Evolutionary conservation across 2,888 invertebrate species (phyloP).

Genomic region (Pammene fasciana): DNA sequence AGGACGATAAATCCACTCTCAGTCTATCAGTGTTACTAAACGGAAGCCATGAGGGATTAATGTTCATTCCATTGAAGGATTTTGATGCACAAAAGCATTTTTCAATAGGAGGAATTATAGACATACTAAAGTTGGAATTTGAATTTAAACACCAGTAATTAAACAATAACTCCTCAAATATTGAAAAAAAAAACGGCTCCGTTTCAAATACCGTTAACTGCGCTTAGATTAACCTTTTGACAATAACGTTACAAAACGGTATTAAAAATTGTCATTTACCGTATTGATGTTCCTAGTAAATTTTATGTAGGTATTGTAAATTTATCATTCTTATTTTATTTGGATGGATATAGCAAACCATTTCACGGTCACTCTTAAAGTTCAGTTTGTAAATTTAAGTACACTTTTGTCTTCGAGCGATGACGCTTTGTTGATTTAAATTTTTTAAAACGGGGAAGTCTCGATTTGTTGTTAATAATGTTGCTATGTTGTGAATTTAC

Average conservation of each 20-base stretch:
- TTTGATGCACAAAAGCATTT: conserved; percentile 27
- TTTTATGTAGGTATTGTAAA: background rate
- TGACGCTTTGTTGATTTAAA: too few species aligned
- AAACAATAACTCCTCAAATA: background rate
- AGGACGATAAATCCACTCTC: background rate
- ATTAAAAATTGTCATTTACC: background rate
- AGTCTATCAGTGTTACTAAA: background rate
- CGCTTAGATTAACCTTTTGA: background rate
- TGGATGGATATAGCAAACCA: too few species aligned
- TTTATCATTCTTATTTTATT: too few species aligned
- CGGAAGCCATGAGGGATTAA: background rate
- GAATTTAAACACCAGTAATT: conserved; percentile 12
- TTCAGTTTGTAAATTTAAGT: too few species aligned
- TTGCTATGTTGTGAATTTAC: too few species aligned
- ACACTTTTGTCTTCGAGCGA: too few species aligned
- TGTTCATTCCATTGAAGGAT: background rate
- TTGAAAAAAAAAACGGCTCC: too few species aligned
- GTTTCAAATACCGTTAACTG: background rate
- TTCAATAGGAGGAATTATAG: conserved; percentile 24
- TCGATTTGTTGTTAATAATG: too few species aligned
- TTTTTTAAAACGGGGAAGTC: too few species aligned
- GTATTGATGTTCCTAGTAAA: conserved; percentile 12
- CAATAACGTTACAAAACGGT: background rate
- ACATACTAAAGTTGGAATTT: conserved; percentile 20
- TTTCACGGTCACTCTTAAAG: too few species aligned